phyloP scores from a whole-genome alignment of 64 coral and sea anemone genomes.

The Pachyseris speciosa region DNA sequence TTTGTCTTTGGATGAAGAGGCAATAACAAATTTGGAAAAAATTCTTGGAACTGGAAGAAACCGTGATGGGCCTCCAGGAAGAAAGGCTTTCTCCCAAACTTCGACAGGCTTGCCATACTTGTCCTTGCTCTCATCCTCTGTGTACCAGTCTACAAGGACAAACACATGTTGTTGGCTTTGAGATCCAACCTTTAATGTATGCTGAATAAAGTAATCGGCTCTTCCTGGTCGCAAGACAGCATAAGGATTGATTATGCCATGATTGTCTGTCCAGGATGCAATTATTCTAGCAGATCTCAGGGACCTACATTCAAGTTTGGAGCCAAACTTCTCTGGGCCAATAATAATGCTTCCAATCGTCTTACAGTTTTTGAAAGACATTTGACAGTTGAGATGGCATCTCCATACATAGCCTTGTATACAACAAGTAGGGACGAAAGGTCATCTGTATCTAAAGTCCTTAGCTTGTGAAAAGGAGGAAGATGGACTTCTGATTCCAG shows the following conservation, averaged over 20 bases:
- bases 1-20: neutral
- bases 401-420: neutral
- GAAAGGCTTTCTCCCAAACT: neutral
- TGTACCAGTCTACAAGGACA: constrained; percentile 4
- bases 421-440: neutral
- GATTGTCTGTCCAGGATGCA: constrained; percentile 24
- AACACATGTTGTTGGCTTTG: constrained; percentile 3
- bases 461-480: neutral
- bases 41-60: constrained; percentile 47
- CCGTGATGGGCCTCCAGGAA: constrained; percentile 47
- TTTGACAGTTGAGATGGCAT: neutral
- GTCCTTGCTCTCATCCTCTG: neutral
- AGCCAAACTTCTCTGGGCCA: constrained; percentile 14
- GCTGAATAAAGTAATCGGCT: neutral
- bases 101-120: constrained; percentile 28
- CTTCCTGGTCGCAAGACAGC: neutral
- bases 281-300: neutral
- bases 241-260: neutral
- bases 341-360: neutral
- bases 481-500: neutral
- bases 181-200: neutral
- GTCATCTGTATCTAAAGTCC: constrained; percentile 17
- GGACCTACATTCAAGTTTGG: neutral
- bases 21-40: constrained; percentile 47
- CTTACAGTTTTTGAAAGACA: neutral